These are phyloP conservation scores for Nematostella vectensis DNA, from an alignment of 92 coral and sea anemone genomes.

Conservation along the genomic window DNA sequence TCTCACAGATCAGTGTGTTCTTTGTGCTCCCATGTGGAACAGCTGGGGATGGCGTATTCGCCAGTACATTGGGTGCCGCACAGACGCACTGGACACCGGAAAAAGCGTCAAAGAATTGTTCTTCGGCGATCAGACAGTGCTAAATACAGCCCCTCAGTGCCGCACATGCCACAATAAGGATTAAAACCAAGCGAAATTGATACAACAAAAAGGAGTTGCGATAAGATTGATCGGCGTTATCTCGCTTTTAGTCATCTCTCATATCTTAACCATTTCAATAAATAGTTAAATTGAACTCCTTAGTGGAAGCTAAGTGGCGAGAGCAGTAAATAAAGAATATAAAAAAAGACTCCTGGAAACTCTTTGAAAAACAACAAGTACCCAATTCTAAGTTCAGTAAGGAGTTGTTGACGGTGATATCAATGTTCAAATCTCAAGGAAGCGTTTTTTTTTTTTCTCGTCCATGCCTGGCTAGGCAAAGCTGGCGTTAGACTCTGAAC, in stretches of 20 bases:
- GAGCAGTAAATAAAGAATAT: background rate
- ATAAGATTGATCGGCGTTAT: conserved; percentile 5
- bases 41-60: too few relatives aligned
- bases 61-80: conserved; percentile 44
- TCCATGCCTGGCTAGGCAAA: too few relatives aligned
- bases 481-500: too few relatives aligned
- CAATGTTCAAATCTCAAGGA: too few relatives aligned
- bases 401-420: too few relatives aligned
- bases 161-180: conserved; percentile 1
- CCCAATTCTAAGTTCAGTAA: background rate
- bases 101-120: conserved; percentile 19
- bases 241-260: conserved; percentile 30
- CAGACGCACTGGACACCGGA: conserved; percentile 48
- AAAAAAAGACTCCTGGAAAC: background rate
- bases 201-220: conserved; percentile 1
- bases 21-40: conserved; percentile 9
- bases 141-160: background rate
- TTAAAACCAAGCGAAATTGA: conserved; percentile 4
- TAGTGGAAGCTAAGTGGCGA: background rate
- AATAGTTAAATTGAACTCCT: conserved; percentile 17
- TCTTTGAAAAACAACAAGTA: background rate
- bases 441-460: too few relatives aligned
- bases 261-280: conserved; percentile 19
- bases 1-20: background rate
- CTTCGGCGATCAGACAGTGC: background rate